A percentile compares a stretch with the other conserved stretches of the same genome.
These are phyloP conservation scores for Agrotis ipsilon DNA, from an alignment of 2,888 invertebrate species.

Conservation along the genomic window DNA sequence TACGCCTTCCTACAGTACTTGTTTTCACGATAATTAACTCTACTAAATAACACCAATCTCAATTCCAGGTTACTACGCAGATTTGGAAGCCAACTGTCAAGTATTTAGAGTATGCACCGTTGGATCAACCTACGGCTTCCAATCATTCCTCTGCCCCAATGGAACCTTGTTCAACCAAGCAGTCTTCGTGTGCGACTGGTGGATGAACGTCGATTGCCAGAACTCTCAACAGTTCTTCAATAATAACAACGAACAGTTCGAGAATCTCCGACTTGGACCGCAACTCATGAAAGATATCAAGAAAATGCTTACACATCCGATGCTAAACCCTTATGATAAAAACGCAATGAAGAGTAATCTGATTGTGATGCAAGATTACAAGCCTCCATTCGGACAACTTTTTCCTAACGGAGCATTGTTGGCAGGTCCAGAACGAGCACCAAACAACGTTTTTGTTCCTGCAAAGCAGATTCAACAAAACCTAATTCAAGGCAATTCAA, in stretches of 20 bases:
- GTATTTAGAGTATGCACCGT: conserved; percentile 93
- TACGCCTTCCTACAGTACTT: no score
- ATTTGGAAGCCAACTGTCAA: conserved; percentile 92
- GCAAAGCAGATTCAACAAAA: conserved; percentile 79
- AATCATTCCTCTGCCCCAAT: conserved; percentile 93
- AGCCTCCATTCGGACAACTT: conserved; percentile 83
- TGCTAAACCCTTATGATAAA: conserved; percentile 84
- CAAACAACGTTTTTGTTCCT: conserved; percentile 79
- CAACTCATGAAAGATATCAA: conserved; percentile 91
- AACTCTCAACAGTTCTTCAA: conserved; percentile 83
- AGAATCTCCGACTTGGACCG: conserved; percentile 87
- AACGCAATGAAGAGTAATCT: conserved; percentile 79
- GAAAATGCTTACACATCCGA: conserved; percentile 90
- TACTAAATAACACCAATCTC: conserved; percentile 14
- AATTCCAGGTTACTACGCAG: conserved; percentile 92
- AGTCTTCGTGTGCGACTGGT: conserved; percentile 93
- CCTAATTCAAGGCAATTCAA: conserved; percentile 70
- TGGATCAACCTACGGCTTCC: conserved; percentile 89
- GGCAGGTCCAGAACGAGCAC: conserved; percentile 76
- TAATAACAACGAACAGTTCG: conserved; percentile 85
- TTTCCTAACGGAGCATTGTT: conserved; percentile 81
- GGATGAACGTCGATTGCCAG: conserved; percentile 92
- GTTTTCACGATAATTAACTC: not conserved
- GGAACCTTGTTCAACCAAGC: conserved; percentile 93
- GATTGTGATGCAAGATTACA: conserved; percentile 87